These are phyloP conservation scores for Eristalis tenax DNA, from an alignment of 2,888 invertebrate genomes.

Conservation along the genomic window DNA sequence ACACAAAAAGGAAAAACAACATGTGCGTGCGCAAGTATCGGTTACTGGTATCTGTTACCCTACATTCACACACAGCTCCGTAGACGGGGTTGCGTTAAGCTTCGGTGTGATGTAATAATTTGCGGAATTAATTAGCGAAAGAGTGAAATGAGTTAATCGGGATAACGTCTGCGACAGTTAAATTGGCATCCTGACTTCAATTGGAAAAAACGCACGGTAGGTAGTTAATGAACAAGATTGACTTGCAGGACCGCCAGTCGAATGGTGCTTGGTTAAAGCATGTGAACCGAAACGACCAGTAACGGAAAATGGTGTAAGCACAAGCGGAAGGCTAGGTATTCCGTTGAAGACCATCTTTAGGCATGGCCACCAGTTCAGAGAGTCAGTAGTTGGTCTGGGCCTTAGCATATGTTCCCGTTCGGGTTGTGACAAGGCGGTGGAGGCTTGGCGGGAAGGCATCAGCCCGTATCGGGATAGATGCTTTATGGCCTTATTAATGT, in stretches of 20 bases:
- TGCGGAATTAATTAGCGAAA: not conserved
- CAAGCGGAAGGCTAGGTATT: not conserved
- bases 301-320: not conserved
- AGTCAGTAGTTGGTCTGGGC: not conserved
- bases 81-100: not conserved
- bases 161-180: slow-evolving; percentile 20
- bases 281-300: not conserved
- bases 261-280: not conserved
- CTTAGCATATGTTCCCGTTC: not conserved
- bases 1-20: not conserved
- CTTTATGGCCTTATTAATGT: no score
- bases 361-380: not conserved
- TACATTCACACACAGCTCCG: not conserved
- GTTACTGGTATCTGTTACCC: not conserved
- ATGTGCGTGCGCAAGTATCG: not conserved
- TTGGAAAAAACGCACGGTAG: not conserved
- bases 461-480: no score
- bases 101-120: not conserved
- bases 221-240: not conserved
- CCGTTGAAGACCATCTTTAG: not conserved
- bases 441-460: no score
- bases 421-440: no score
- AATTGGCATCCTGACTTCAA: not conserved
- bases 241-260: not conserved
- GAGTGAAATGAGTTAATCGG: slow-evolving; percentile 25